Conservation (phyloP, 2,113 vertebrate species). For the Copsychus sechellarum region DNA sequence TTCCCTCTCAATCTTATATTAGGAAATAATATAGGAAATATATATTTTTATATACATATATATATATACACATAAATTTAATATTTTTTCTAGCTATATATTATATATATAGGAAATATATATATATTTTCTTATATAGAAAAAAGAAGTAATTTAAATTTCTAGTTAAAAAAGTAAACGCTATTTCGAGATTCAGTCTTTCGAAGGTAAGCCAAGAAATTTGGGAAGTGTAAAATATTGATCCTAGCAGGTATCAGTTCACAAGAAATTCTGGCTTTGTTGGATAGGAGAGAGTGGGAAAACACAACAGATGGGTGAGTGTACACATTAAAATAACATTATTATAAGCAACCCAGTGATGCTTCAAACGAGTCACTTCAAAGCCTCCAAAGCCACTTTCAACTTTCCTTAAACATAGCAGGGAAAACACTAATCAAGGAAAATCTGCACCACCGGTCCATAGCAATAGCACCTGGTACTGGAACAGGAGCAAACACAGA, state of each 20-base stretch:
- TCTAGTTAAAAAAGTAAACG: not conserved
- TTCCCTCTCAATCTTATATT: not conserved
- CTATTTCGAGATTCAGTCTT: not conserved
- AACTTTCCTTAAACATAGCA: fast-evolving
- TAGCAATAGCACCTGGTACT: too few relatives aligned
- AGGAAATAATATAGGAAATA: too few relatives aligned
- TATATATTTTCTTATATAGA: not conserved
- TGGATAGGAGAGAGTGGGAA: not conserved
- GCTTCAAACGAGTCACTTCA: not conserved
- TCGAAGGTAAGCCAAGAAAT: not conserved
- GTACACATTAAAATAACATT: not conserved
- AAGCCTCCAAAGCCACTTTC: not conserved
- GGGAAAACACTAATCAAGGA: not conserved
- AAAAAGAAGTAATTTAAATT: not conserved
- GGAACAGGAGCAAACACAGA: too few relatives aligned
- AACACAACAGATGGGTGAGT: not conserved
- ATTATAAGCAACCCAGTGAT: not conserved
- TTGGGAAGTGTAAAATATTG: not conserved
- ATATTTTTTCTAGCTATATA: too few relatives aligned
- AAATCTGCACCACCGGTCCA: not conserved
- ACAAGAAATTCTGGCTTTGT: not conserved
- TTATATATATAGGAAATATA: too few relatives aligned
- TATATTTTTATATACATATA: too few relatives aligned
- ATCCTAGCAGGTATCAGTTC: not conserved
- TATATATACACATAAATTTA: too few relatives aligned